Conservation (phyloP, 64 coral and sea anemone genomes). For the Stylophora pistillata region DNA sequence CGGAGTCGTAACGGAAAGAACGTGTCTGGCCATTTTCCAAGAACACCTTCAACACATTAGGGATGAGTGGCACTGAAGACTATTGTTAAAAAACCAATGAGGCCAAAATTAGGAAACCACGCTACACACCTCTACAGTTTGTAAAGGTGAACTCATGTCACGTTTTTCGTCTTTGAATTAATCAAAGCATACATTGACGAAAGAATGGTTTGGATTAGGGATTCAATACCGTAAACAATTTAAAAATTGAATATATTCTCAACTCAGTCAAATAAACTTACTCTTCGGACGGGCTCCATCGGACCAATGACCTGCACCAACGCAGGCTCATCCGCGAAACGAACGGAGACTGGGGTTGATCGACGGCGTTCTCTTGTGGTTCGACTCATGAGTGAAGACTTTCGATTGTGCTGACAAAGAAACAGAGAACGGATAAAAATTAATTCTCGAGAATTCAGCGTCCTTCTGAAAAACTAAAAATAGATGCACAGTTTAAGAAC, state of each 20-base stretch:
- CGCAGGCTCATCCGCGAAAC: constrained; percentile 86
- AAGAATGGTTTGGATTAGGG: too few species aligned
- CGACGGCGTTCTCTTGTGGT: constrained; percentile 83
- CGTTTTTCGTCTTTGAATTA: too few species aligned
- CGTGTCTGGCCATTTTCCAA: constrained; percentile 97
- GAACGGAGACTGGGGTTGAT: constrained; percentile 86
- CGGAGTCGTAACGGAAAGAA: constrained; percentile 81
- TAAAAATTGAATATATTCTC: neutral
- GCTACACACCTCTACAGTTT: too few species aligned
- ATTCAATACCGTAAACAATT: too few species aligned
- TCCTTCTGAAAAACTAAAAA: neutral
- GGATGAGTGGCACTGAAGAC: constrained; percentile 88
- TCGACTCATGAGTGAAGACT: constrained; percentile 97
- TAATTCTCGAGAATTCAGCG: neutral
- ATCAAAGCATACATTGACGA: too few species aligned
- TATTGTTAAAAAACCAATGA: constrained; percentile 27
- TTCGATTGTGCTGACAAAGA: constrained; percentile 70
- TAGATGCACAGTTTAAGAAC: neutral
- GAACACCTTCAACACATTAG: constrained; percentile 94
- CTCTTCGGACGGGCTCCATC: constrained; percentile 76
- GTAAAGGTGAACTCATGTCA: too few species aligned
- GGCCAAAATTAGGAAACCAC: neutral
- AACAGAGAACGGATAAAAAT: neutral
- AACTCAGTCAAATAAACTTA: constrained; percentile 23
- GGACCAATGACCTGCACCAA: constrained; percentile 95